Evolutionary conservation across 37 sponge, comb jelly and placozoan genomes (phyloP).

Genomic region (Crambe crambe): DNA sequence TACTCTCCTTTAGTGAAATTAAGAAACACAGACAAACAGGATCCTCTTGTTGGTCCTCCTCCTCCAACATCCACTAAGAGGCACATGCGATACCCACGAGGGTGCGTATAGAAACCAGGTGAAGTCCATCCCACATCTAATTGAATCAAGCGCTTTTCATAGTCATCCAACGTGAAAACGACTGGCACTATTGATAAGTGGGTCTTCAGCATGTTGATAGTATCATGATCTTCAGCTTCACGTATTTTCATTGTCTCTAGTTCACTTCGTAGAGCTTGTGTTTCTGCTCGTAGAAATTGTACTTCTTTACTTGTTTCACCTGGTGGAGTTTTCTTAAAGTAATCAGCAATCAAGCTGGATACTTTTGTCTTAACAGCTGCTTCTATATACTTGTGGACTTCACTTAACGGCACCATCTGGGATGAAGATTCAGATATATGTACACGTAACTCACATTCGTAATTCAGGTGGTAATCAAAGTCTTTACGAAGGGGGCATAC

Average conservation of each 20-base stretch:
- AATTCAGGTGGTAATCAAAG: conserved; percentile 2
- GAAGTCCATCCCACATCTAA: neutral
- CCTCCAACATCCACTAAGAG: conserved; percentile 11
- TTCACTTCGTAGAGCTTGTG: neutral
- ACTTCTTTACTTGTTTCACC: neutral
- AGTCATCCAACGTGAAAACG: neutral
- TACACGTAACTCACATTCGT: conserved; percentile 2
- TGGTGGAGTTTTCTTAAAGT: neutral
- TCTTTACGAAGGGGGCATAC: neutral
- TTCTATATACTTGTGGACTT: neutral
- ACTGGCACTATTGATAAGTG: conserved; percentile 4
- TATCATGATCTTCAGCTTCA: neutral
- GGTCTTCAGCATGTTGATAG: neutral
- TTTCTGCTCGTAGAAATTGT: neutral
- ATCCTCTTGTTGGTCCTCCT: neutral
- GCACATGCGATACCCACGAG: conserved; percentile 20
- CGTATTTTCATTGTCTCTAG: neutral
- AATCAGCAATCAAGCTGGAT: neutral
- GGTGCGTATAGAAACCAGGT: conserved; percentile 5
- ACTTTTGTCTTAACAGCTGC: neutral
- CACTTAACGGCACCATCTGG: neutral
- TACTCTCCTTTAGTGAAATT: conserved; percentile 10
- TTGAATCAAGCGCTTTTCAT: neutral
- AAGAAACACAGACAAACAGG: conserved; percentile 14
- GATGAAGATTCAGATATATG: neutral